These are phyloP conservation scores for Anthoscopus minutus DNA, from an alignment of 2,113 vertebrate genomes.

Conservation along the genomic window DNA sequence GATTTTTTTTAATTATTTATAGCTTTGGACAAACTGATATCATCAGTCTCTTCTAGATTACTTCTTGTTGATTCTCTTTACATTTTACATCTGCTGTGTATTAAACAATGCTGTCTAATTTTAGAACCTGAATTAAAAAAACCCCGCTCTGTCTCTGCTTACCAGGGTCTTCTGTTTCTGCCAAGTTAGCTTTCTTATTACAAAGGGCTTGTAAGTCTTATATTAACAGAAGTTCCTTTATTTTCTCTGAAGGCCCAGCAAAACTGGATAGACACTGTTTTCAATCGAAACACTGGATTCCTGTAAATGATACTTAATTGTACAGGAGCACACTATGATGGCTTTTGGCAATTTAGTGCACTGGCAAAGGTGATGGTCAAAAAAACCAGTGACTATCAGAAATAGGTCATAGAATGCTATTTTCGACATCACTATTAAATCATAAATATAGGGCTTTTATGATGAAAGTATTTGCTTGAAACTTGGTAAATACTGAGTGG, in stretches of 20 bases:
- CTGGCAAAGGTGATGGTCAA: background rate
- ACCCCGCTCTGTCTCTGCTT: background rate
- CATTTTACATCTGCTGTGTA: background rate
- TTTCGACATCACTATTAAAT: slow-evolving; percentile 8
- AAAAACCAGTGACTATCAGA: background rate
- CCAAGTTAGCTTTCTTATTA: background rate
- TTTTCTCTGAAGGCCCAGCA: background rate
- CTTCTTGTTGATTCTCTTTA: background rate
- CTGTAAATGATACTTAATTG: background rate
- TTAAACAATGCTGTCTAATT: background rate
- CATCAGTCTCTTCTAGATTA: background rate
- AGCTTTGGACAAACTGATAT: background rate
- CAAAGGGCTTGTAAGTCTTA: background rate
- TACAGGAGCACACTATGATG: background rate
- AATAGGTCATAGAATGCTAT: background rate
- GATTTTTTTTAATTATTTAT: background rate
- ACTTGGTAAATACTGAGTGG: slow-evolving; percentile 35
- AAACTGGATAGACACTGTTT: background rate
- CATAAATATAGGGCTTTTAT: background rate
- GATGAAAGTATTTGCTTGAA: slow-evolving; percentile 36
- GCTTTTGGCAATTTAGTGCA: background rate
- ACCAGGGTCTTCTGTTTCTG: background rate
- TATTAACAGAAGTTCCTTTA: background rate
- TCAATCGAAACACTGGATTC: background rate
- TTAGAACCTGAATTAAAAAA: background rate